A percentile compares a stretch with the other conserved stretches of the same genome.
phyloP scores from a whole-genome alignment of 1,140 invertebrate species.

The Scaptomyza graminum region DNA sequence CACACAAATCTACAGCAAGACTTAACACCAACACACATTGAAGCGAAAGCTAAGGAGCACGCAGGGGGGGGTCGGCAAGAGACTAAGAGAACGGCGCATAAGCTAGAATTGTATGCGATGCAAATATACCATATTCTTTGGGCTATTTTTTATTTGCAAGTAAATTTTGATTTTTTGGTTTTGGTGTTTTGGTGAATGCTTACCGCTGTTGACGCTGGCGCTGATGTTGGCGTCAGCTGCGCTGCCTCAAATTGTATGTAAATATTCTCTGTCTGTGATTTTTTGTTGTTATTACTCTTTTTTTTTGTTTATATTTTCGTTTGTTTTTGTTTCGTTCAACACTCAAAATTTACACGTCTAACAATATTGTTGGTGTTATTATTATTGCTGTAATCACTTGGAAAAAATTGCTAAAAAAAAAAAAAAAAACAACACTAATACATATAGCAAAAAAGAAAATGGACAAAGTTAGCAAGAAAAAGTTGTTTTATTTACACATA shows the following conservation, averaged over 20 bases:
- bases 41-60: background rate
- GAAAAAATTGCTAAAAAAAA: constrained; percentile 54
- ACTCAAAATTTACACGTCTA: constrained; percentile 24
- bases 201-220: constrained; percentile 40
- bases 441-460: constrained; percentile 20
- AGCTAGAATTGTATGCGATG: constrained; percentile 38
- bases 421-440: constrained; percentile 28
- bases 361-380: constrained; percentile 17
- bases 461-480: constrained; percentile 34
- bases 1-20: background rate
- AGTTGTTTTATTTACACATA: constrained; percentile 40
- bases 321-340: constrained; percentile 5
- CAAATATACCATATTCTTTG: constrained; percentile 11
- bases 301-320: constrained; percentile 27
- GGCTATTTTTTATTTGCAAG: constrained; percentile 15
- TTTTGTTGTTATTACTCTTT: background rate
- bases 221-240: constrained; percentile 11
- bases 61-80: background rate
- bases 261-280: constrained; percentile 18
- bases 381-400: constrained; percentile 44
- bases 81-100: constrained; percentile 8
- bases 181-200: constrained; percentile 27
- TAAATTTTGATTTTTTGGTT: too few relatives aligned
- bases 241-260: constrained; percentile 2
- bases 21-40: constrained; percentile 19